Base-by-base conservation (phyloP, 2,888 invertebrate genomes). In the Folsomia candida region DNA sequence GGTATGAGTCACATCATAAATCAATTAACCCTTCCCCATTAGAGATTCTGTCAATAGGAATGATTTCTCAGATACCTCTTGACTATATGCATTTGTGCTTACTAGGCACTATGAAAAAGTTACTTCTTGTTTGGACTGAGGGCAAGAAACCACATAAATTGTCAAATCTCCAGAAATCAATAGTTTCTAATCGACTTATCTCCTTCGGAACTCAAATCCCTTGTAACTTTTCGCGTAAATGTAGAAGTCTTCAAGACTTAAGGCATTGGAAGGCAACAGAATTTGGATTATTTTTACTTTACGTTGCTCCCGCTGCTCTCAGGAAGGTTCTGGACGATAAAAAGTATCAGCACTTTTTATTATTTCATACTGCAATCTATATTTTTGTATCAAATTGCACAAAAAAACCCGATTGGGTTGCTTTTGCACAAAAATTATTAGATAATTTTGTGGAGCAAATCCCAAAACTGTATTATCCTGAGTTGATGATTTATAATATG, bases 251-350 rank as follows among this genome's bases (percentile, higher is more conserved):
- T 1, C 25, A 25, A 6, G 69, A 69, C 1, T 2, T 72, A 24
- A 29, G 27, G 1, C 57, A 67, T n/a, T 72, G 57, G 51, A 72
- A 72, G 58, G 72, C 72, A 0, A 72, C 69, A 4, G 72, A 72
- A 62, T 72, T 69, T 58, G 51, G 72, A 22, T 1, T 58, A n/a
- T 72, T 72, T 28, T 2, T 72, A 9, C 14, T 72, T 2, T 72
- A 72, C 25, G 27, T 51, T 6, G 72, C 69, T 22, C 69, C 69
- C 6, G 22, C 37, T 0, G 54, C 54, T 11, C 22, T 54, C 6
- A 54, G n/a, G n/a, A n/a, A n/a, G n/a, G n/a, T 54, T 54, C 22
- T 54, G 4, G 54, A 54, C 3, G 9, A 18, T 4, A n/a, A 54
- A 11, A 6, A n/a, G 4, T 54, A 54, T 22, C 6, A 54, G 22